These are phyloP conservation scores for Actenoides lindsayi DNA, from an alignment of 2,113 vertebrate species.

Conservation along the genomic window DNA sequence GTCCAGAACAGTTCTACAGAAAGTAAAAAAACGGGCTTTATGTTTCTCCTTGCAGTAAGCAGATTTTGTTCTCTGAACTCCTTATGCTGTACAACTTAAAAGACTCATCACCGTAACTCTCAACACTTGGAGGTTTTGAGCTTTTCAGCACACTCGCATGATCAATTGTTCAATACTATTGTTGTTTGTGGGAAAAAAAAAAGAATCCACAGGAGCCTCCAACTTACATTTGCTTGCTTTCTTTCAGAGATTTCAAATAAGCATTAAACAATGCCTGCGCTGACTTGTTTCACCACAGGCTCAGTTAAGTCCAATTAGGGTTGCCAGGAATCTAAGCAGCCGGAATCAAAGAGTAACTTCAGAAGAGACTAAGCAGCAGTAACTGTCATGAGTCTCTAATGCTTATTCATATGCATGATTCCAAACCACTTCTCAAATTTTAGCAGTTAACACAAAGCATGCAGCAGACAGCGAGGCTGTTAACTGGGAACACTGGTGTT, in stretches of 20 bases:
- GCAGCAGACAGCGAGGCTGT: slow-evolving; percentile 12
- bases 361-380: slow-evolving; percentile 44
- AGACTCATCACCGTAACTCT: neutral
- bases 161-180: neutral
- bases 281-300: slow-evolving; percentile 27
- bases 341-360: slow-evolving; percentile 45
- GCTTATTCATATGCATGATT: slow-evolving; percentile 34
- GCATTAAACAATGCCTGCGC: slow-evolving; percentile 16
- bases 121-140: neutral
- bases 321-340: slow-evolving; percentile 53
- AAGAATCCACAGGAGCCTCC: neutral
- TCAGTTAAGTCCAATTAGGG: slow-evolving; percentile 44
- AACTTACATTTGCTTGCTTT: neutral
- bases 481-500: neutral
- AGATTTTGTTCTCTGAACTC: neutral
- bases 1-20: neutral
- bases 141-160: neutral
- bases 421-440: slow-evolving; percentile 10
- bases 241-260: slow-evolving; percentile 27
- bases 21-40: neutral
- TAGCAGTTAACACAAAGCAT: neutral
- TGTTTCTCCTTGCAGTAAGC: neutral
- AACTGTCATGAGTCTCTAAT: slow-evolving; percentile 25
- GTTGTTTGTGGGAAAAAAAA: neutral
- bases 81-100: neutral